phyloP scores from a whole-genome alignment of 2,113 vertebrate species.

The Sprattus sprattus region DNA sequence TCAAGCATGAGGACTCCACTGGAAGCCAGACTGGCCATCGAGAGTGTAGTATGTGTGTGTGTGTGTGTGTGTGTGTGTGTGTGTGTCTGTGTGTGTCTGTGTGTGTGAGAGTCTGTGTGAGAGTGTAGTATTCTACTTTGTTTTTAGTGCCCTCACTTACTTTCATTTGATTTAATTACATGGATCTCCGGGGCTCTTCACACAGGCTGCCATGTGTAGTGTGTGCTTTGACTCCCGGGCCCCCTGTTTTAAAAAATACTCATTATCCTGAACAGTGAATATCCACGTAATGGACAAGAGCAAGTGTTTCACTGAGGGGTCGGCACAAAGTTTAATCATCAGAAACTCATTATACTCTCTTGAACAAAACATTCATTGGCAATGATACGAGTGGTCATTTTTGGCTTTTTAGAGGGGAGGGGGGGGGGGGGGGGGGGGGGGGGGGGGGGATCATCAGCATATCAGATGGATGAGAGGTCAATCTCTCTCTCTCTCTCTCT shows the following conservation, averaged over 20 bases:
- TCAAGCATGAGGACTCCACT: constrained; percentile 39
- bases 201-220: constrained; percentile 48
- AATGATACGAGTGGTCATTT: constrained; percentile 56
- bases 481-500: constrained; percentile 36
- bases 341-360: constrained; percentile 68
- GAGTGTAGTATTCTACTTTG: constrained; percentile 46
- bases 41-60: constrained; percentile 35
- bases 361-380: constrained; percentile 61
- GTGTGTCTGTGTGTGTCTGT: too few species aligned
- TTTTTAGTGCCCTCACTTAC: constrained; percentile 45
- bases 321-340: constrained; percentile 68
- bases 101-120: background rate
- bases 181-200: constrained; percentile 51
- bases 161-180: constrained; percentile 62
- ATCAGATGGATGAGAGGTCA: constrained; percentile 37
- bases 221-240: constrained; percentile 40
- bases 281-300: constrained; percentile 62
- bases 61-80: too few species aligned
- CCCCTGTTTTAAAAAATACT: constrained; percentile 48
- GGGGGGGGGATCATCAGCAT: too few species aligned
- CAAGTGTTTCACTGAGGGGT: constrained; percentile 63
- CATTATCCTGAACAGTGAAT: constrained; percentile 59
- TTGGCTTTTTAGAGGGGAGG: constrained; percentile 35
- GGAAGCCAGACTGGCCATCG: constrained; percentile 44
- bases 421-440: constrained; percentile 20